Base-by-base conservation (phyloP, 1,140 invertebrate genomes). In the Bursaphelenchus mucronatus region DNA sequence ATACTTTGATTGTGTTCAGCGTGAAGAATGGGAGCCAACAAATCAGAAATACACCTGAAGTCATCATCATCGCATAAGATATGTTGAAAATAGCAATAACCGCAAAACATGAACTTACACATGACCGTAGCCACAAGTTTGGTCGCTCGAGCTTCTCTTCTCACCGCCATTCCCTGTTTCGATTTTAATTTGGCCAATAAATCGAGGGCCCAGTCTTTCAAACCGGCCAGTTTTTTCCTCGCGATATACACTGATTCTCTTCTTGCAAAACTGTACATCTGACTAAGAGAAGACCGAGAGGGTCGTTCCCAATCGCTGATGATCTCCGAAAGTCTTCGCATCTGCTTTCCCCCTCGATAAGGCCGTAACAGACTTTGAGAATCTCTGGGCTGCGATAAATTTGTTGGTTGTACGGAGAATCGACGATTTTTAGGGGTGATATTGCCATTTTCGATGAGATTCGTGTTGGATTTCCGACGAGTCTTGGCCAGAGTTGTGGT, bases 21-120 rank as follows among this genome's bases (percentile, higher is more conserved):
- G 75, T 79, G 54, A 80, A 80, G 58, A 78, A 80, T 13, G 78
- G 78, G n/a, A 81, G 63, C 77, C 78, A 81, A 61, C 78, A 81
- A 53, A 73, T 62, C 15, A 80, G 65, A 46, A 80, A 80, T 19
- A 80, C 79, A 10, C 77, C 79, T 79, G 40, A 76, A 79, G 13
- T 19, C 1, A 57, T n/a, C 1, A 47, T n/a, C 13, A 15, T n/a
- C 4, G 41, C 1, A 6, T 39, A 21, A 55, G 4, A n/a, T 21
- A 55, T 6, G 47, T n/a, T 5, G 59, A 76, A 81, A 53, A 71
- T 59, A 19, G 80, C 63, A 45, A 79, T 80, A 19, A 81, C 76
- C 11, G 72, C 77, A 80, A 40, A 74, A 77, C 15, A 17, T 5
- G n/a, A 19, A 53, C 51, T 53, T 63, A 80, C 77, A 66, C 79